Conservation (phyloP, 2,888 invertebrate species). For the Hemistola chrysoprasaria region DNA sequence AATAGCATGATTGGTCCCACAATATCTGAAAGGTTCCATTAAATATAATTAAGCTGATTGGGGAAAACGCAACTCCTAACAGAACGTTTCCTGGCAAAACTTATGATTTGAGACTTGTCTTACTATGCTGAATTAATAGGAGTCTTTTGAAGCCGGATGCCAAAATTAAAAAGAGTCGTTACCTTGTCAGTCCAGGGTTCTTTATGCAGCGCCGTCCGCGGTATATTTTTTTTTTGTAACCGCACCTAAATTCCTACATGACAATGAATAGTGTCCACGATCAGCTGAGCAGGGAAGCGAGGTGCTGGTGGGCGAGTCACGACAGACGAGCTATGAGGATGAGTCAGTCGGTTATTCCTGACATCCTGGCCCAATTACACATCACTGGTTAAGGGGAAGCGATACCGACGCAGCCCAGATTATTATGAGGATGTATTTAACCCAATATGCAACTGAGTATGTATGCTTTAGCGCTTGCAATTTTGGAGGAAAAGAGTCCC, state of each 20-base stretch:
- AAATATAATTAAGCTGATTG: no score
- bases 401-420: conserved; percentile 15
- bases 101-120: no score
- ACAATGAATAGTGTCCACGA: conserved; percentile 5
- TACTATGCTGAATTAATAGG: no score
- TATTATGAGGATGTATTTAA: conserved; percentile 2
- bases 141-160: no score
- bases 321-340: conserved; percentile 36
- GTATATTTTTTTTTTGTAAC: no score
- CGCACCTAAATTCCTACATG: not conserved
- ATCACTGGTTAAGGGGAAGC: conserved; percentile 55
- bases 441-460: no score
- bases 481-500: no score
- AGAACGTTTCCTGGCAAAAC: not conserved
- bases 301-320: conserved; percentile 46
- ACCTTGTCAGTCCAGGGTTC: no score
- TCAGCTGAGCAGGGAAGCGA: conserved; percentile 38
- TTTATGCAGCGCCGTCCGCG: no score
- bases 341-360: conserved; percentile 74
- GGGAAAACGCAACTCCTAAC: not conserved
- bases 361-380: conserved; percentile 70
- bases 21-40: no score
- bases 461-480: no score
- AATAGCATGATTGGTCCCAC: conserved; percentile 12
- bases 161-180: no score